Base-by-base conservation (phyloP, 2,113 vertebrate genomes). In the Erpornis zantholeuca region DNA sequence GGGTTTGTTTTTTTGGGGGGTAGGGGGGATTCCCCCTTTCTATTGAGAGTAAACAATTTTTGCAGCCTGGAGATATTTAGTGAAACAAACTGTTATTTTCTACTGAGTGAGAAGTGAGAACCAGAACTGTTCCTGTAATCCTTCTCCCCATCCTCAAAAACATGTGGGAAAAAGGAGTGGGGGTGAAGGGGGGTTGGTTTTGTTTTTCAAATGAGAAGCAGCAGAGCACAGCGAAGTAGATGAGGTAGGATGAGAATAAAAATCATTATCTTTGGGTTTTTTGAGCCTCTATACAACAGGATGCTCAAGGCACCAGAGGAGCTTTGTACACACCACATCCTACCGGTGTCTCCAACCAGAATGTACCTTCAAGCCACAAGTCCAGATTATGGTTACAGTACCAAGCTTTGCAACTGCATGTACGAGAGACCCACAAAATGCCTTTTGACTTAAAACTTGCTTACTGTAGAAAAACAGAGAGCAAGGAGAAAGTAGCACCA, bases 1-100 rank as follows among this genome's bases (percentile, higher is more conserved):
- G 11, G 49, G 17, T 20, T 61, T 12, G 16, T 19, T 31, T 29
- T 33, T 8, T 13, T 14, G 19, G 3, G 0, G 6, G 6, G 9
- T 0, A 1, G 25, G 23, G 3, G 19, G 44, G 19, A 19, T 12
- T 65, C 29, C 13, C 15, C 38, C 29, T 18, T 70, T 68, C 35
- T 33, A 33, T 14, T 8, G 7, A 56, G 22, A 28, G 12, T 33
- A 50, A 69, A 73, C 0, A 5, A 21, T 49, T 60, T 44, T 44
- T 31, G 19, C 36, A 85, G n/a, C 20, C 36, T 36, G 1, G 9
- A 76, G 8, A 19, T 47, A 50, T 18, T 69, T 59, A 56, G 24
- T 36, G 23, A 25, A 61, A 72, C 1, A 53, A 71, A 52, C 4
- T 14, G 3, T 49, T 50, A 22, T 36, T 71, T 86, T 81, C 22